These are phyloP conservation scores for Coleophora deauratella DNA, from an alignment of 2,888 invertebrate genomes.

Conservation along the genomic window DNA sequence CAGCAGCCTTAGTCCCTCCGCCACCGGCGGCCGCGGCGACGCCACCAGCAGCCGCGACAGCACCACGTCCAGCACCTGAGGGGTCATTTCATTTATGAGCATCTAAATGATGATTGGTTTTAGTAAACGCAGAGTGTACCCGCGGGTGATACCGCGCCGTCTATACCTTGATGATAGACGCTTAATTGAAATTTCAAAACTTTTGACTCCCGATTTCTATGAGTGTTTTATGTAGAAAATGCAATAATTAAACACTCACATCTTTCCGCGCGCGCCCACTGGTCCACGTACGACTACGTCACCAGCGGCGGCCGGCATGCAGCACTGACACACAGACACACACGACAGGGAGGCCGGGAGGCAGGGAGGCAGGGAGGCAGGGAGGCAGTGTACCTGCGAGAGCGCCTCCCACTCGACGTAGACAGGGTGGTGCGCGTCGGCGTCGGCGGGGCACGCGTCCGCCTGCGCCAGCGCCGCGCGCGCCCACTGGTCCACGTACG, in stretches of 20 bases:
- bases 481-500: constrained; percentile 88
- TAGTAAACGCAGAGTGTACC: too few relatives aligned
- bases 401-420: constrained; percentile 92
- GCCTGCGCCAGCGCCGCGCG: constrained; percentile 81
- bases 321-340: too few relatives aligned
- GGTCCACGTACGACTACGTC: constrained; percentile 87
- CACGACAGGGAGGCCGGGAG: too few relatives aligned
- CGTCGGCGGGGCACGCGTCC: constrained; percentile 47
- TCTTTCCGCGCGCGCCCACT: constrained; percentile 85
- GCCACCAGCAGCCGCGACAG: constrained; percentile 83
- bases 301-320: constrained; percentile 87
- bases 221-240: too few relatives aligned
- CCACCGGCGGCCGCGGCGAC: constrained; percentile 81
- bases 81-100: not conserved
- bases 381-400: too few relatives aligned
- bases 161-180: too few relatives aligned
- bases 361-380: too few relatives aligned
- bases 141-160: too few relatives aligned
- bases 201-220: too few relatives aligned
- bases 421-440: constrained; percentile 72
- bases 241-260: too few relatives aligned
- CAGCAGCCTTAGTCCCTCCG: constrained; percentile 83
- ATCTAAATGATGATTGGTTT: too few relatives aligned
- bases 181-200: too few relatives aligned
- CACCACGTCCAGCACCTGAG: constrained; percentile 84